Evolutionary conservation across 2,888 invertebrate species (phyloP), one percentile per base, ranked within the genome.

Genomic region (Hydropsyche betteni): DNA sequence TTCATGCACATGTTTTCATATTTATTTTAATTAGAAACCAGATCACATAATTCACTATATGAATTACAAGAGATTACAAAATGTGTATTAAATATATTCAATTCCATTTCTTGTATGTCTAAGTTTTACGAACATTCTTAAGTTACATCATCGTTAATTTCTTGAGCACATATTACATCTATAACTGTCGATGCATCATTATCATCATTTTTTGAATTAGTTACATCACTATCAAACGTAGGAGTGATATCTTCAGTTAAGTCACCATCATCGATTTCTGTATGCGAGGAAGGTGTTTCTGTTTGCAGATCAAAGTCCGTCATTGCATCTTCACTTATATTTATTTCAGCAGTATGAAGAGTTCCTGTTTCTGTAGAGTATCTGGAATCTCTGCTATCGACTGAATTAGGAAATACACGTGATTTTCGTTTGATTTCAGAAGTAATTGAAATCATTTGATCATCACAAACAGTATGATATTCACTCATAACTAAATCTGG

Each of bases 101-200:
- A 24, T 51, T 44, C 36, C n/a, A 55, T 55, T 14, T 61, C 38
- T 74, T 36, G 76, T 78, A 5, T 81, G 81, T 34, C 80, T 44
- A 44, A 10, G 10, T 44, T 44, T 44, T 8, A 44, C 10, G 10
- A 44, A 10, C 10, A 44, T 36, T 12, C 34, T 64, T 36, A 64
- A 36, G 24, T 53, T 7, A 34, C 52, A 50, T 74, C 53, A 14
- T 71, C 36, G 53, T 58, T 75, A 72, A 52, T 70, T 24, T 77
- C 77, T 55, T 71, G 58, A 34, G 50, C 44, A 52, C 78, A 76
- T 50, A 70, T 64, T 24, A 79, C 74, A 68, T 79, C 79, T 24
- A 79, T 78, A 51, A 79, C 75, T n/a, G 79, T 79, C 5, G 78
- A 79, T n/a, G 75, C 69, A 68, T 78, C 79, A 51, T 77, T 77